A percentile compares a stretch with the other conserved stretches of the same genome.
Conservation (phyloP, 2,888 invertebrate genomes). For the Tetrapedia diversipes region DNA sequence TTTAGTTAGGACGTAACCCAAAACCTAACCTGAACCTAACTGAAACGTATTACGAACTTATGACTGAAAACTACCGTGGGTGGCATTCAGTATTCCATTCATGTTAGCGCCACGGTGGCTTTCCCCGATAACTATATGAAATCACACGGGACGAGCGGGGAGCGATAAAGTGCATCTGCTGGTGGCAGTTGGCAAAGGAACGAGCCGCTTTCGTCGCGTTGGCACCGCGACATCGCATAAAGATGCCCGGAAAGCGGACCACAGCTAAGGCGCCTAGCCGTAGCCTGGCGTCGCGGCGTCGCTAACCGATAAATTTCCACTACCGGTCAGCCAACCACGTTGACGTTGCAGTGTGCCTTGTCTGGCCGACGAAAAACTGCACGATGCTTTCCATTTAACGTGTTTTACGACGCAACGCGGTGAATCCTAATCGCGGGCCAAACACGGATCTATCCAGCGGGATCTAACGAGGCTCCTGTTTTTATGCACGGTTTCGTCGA, state of each 20-base stretch:
- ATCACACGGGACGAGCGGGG: conserved; percentile 8
- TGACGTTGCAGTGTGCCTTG: not conserved
- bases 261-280: not conserved
- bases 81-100: too few species aligned
- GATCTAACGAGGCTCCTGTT: conserved; percentile 4
- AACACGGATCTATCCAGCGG: conserved; percentile 16
- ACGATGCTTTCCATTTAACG: conserved; percentile 42
- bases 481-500: conserved; percentile 27
- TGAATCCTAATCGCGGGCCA: conserved; percentile 15
- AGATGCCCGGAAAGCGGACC: not conserved
- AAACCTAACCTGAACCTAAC: too few species aligned
- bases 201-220: conserved; percentile 9
- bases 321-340: conserved; percentile 39
- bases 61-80: too few species aligned
- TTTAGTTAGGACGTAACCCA: too few species aligned
- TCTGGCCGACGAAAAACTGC: conserved; percentile 26
- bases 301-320: conserved; percentile 46
- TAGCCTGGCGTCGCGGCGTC: conserved; percentile 21
- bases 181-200: conserved; percentile 21
- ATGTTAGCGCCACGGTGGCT: conserved; percentile 4
- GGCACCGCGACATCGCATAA: conserved; percentile 13
- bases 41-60: too few species aligned
- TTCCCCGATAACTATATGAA: not conserved
- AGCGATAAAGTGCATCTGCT: conserved; percentile 30
- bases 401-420: conserved; percentile 34